These are phyloP conservation scores for Poliocrania exsul DNA, from an alignment of 2,797 vertebrate genomes.

Conservation along the genomic window DNA sequence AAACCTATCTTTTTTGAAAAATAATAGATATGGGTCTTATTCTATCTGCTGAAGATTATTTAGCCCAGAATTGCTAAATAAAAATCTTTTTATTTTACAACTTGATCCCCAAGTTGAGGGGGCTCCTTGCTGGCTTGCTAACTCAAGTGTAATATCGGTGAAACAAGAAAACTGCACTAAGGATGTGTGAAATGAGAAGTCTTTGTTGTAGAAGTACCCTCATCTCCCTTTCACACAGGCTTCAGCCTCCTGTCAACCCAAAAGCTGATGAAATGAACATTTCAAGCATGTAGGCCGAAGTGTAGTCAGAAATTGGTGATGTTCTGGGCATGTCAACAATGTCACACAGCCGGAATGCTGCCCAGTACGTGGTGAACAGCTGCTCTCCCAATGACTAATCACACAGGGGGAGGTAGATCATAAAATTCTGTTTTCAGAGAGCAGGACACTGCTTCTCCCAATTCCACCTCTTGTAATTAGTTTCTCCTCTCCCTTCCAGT, in stretches of 20 bases:
- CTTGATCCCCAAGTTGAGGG: not conserved
- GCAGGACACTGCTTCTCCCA: not conserved
- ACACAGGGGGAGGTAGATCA: not conserved
- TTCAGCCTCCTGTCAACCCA: not conserved
- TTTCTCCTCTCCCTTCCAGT: not conserved
- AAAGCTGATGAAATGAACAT: not conserved
- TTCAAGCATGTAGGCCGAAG: not conserved
- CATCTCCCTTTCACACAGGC: not conserved
- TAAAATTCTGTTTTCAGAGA: slow-evolving; percentile 10
- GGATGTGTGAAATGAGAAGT: not conserved
- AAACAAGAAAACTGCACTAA: not conserved
- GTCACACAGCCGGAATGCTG: not conserved
- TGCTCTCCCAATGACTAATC: slow-evolving; percentile 49
- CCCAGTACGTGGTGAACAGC: not conserved
- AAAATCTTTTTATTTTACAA: not conserved
- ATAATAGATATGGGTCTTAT: not conserved
- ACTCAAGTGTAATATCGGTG: not conserved
- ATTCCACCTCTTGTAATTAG: not conserved
- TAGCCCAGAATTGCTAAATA: not conserved
- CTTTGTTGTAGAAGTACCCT: not conserved
- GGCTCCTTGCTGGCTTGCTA: not conserved
- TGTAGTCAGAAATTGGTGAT: slow-evolving; percentile 38
- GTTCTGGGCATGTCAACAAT: slow-evolving; percentile 40
- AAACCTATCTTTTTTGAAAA: not conserved
- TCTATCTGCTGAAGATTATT: slow-evolving; percentile 9